These are phyloP conservation scores for Urophycis tenuis DNA, from an alignment of 2,797 vertebrate species.

Conservation along the genomic window DNA sequence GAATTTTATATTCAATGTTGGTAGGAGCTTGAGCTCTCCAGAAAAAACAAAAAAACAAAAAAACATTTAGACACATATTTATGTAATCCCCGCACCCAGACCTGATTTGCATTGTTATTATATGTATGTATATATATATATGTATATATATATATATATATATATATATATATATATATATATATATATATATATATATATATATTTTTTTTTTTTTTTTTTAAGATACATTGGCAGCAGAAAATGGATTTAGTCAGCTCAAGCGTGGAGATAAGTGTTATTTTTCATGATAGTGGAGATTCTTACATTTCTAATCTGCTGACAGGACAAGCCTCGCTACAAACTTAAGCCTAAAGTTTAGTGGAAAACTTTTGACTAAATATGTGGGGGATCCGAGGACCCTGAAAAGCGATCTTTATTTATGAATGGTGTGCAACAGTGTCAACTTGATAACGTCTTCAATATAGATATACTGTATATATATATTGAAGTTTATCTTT, in stretches of 20 bases:
- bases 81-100: background rate
- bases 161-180: background rate
- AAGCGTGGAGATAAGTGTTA: conserved; percentile 1
- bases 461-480: background rate
- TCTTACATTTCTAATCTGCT: conserved; percentile 1
- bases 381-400: background rate
- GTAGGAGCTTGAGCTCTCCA: background rate
- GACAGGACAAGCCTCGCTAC: background rate
- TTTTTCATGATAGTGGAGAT: background rate
- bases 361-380: background rate
- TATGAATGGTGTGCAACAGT: background rate
- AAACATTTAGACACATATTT: background rate
- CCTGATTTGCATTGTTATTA: background rate
- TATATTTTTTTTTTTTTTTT: background rate
- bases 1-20: background rate
- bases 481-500: too few species aligned
- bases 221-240: background rate
- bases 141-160: background rate
- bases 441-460: background rate
- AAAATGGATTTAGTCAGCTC: background rate
- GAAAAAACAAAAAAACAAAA: background rate
- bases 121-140: too few species aligned
- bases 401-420: background rate
- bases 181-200: background rate
- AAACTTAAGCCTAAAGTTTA: conserved; percentile 3